Percentiles rank a stretch among this genome's conserved stretches.
These are phyloP conservation scores for Tenthredo livida DNA, from an alignment of 2,888 invertebrate species.

Conservation along the genomic window DNA sequence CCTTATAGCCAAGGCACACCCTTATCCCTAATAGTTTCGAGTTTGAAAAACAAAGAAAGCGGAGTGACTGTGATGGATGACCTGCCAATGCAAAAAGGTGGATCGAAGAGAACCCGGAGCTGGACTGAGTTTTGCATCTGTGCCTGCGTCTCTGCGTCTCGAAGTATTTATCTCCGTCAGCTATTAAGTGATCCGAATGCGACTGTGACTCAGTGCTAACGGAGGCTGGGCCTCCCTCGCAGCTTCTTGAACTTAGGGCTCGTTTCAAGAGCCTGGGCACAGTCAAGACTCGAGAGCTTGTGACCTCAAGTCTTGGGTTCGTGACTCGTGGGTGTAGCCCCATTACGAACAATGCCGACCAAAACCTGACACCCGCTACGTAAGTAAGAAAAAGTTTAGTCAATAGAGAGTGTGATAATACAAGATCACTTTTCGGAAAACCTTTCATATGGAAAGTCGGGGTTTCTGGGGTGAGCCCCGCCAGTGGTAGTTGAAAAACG, in stretches of 20 bases:
- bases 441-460: slow-evolving; percentile 44
- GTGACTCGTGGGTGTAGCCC: slow-evolving; percentile 33
- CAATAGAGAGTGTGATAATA: slow-evolving; percentile 39
- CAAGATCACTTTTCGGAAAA: slow-evolving; percentile 39
- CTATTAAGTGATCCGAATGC: slow-evolving; percentile 41
- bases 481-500: slow-evolving; percentile 13
- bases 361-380: slow-evolving; percentile 12
- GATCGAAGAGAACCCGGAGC: slow-evolving; percentile 34
- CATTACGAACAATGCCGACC: slow-evolving; percentile 32
- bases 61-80: slow-evolving; percentile 45
- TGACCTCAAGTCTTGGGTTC: slow-evolving; percentile 32
- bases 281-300: slow-evolving; percentile 25
- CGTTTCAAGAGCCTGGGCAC: slow-evolving; percentile 12
- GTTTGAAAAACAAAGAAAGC: slow-evolving; percentile 47
- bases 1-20: background rate
- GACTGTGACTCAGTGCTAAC: slow-evolving; percentile 5
- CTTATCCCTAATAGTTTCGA: slow-evolving; percentile 41
- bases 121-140: slow-evolving; percentile 43
- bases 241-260: background rate
- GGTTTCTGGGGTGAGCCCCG: background rate
- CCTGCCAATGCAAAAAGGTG: slow-evolving; percentile 43
- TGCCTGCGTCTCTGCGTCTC: slow-evolving; percentile 7
- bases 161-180: slow-evolving; percentile 41
- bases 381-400: slow-evolving; percentile 47
- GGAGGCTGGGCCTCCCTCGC: background rate